These are phyloP conservation scores for Meles meles DNA, from an alignment of 2,113 vertebrate genomes.

Conservation along the genomic window DNA sequence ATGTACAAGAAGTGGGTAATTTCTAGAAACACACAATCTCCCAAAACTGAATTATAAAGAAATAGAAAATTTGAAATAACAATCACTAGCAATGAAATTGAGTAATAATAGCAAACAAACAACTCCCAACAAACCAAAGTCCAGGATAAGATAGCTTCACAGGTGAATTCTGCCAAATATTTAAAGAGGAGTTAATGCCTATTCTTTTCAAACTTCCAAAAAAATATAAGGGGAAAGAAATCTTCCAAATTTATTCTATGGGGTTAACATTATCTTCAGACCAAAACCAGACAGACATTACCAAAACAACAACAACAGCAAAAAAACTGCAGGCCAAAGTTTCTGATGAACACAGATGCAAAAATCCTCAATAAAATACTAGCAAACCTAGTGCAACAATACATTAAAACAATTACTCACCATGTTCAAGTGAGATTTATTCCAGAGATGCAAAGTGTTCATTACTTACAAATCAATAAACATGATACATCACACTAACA, in stretches of 20 bases:
- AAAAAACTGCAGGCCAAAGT: neutral
- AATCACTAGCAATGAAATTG: neutral
- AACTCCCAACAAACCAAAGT: neutral
- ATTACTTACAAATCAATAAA: neutral
- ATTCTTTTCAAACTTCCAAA: neutral
- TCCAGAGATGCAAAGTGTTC: neutral
- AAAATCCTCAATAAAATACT: neutral
- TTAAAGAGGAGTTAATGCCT: neutral
- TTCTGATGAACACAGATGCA: neutral
- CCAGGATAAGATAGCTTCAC: neutral
- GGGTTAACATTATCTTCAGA: neutral
- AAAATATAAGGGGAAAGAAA: neutral
- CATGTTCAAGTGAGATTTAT: neutral
- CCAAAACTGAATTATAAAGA: neutral
- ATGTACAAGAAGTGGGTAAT: neutral
- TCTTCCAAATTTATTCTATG: neutral
- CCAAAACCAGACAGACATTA: neutral
- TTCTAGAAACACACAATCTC: neutral
- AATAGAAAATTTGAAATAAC: neutral
- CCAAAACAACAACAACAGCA: neutral
- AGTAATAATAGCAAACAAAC: neutral
- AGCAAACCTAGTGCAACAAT: neutral
- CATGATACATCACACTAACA: neutral
- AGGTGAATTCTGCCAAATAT: neutral
- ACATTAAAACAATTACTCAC: neutral